Evolutionary conservation across 2,888 invertebrate genomes (phyloP), one percentile per base, ranked within the genome.

Genomic region (Clivina fossor): DNA sequence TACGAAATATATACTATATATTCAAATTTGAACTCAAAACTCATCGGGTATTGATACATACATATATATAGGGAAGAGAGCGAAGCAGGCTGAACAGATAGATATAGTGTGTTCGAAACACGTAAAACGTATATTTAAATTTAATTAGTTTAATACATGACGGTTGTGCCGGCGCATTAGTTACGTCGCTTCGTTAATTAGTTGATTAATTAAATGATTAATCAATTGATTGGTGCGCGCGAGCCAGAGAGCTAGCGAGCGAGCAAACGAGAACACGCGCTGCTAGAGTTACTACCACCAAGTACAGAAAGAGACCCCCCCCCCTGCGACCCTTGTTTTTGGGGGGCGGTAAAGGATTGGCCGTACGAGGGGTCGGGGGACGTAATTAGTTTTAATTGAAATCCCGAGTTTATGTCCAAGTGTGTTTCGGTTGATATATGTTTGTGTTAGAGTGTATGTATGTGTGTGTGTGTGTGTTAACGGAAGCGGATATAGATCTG

Each of bases 331-430:
- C n/a, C n/a, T n/a, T n/a, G n/a, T n/a, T n/a, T n/a, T n/a, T n/a
- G n/a, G n/a, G n/a, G n/a, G n/a, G n/a, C n/a, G n/a, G n/a, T n/a
- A n/a, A n/a, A n/a, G n/a, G n/a, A n/a, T n/a, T n/a, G n/a, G n/a
- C n/a, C n/a, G n/a, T n/a, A n/a, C n/a, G n/a, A n/a, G n/a, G n/a
- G n/a, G n/a, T n/a, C n/a, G 68, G 68, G 66, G 66, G 68, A 66
- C 63, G 69, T 74, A 74, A 74, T 73, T 73, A 73, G 72, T 73
- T 80, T 80, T 82, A 83, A 83, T 83, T 83, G 82, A 82, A 82
- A 82, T 81, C 81, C 81, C 69, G 78, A 80, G 80, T 80, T 47
- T 24, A 20, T 55, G 53, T 44, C 53, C 53, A 41, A 55, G 46
- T 55, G 54, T 55, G 50, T 30, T 47, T 33, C 15, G 5, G 15